Base-by-base conservation (phyloP, 2,888 invertebrate genomes). In the Parnassius glacialis region DNA sequence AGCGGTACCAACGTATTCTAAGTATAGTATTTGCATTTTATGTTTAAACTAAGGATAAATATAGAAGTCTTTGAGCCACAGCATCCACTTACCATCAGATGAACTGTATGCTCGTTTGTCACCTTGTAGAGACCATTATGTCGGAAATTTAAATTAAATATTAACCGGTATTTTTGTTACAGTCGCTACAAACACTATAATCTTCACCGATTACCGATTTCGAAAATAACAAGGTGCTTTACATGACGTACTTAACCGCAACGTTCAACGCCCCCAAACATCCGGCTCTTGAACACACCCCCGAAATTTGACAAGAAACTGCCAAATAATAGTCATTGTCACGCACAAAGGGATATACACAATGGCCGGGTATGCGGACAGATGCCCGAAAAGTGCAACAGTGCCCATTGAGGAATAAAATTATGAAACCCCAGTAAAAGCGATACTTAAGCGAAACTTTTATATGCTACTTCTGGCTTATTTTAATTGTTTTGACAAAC, bases 201-300 rank as follows among this genome's bases (percentile, higher is more conserved):
- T 54, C 10, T 3, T 11, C 45, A 52, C 51, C 41, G 10, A 57
- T 52, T 52, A 50, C 50, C 0, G 42, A 50, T n/a, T n/a, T 10
- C 51, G 47, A 57, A 47, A 56, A 61, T 61, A 52, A 57, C 42
- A 52, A 20, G 50, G 34, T 56, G 10, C 61, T 43, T n/a, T 53
- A 57, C 50, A 52, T 62, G 65, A 69, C 60, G 43, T 57, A 47
- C 51, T 48, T 63, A 65, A 61, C 65, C 68, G 54, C 66, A 65
- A 55, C 16, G 50, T 54, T 63, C 61, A 52, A 66, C 75, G 68
- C 75, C 76, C 70, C 65, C 72, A 76, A 79, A 79, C 74, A 70
- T 65, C 61, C 66, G 70, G 68, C 64, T 74, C 64, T 52, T 63
- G 64, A 74, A 48, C n/a, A 72, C 61, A 56, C 50, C 56, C 64